Evolutionary conservation across 2,888 invertebrate genomes (phyloP), one percentile per base, ranked within the genome.

Genomic region (Stenodera caucasica): DNA sequence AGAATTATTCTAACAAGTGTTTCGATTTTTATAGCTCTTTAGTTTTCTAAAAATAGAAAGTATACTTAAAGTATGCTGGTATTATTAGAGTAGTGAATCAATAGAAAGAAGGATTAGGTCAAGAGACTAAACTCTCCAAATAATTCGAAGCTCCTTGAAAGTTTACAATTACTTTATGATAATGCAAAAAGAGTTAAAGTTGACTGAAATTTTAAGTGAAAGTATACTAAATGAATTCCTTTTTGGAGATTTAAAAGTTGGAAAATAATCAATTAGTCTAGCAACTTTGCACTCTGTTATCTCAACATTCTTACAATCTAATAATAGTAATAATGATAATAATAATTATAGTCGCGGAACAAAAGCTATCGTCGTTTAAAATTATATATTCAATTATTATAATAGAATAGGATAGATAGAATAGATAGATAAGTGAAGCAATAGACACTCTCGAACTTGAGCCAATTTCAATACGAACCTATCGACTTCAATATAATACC

Each of bases 391-490:
- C 15, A 40, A 40, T 40, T 40, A 40, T 8, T 8, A 18, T 18
- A 15, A 40, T 9, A 18, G 0, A 40, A 15, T 9, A 1, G 37
- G n/a, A 33, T 33, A 35, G 35, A 35, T 1, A 15, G 37, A 11
- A 45, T 14, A 37, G 37, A 18, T 37, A 45, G 45, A 21, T 45
- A 21, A 12, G 18, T 45, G 18, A 15, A 12, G 21, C 5, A 45
- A 45, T 45, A 45, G 45, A 3, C 45, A 45, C 18, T 21, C 18
- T 61, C 61, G 61, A 66, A 66, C 61, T 60, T 60, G 62, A 64
- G 64, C 69, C 66, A 67, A 67, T 69, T 67, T 69, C 66, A 68
- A 70, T 69, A 62, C 61, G 65, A 67, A 67, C n/a, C n/a, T 66
- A 66, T 65, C 45, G 45, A 45, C 45, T 26, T 26, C 57, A 63